Evolutionary conservation across 2,888 invertebrate species (phyloP), one percentile per base, ranked within the genome.

Genomic region (Drosophila austrosaltans): DNA sequence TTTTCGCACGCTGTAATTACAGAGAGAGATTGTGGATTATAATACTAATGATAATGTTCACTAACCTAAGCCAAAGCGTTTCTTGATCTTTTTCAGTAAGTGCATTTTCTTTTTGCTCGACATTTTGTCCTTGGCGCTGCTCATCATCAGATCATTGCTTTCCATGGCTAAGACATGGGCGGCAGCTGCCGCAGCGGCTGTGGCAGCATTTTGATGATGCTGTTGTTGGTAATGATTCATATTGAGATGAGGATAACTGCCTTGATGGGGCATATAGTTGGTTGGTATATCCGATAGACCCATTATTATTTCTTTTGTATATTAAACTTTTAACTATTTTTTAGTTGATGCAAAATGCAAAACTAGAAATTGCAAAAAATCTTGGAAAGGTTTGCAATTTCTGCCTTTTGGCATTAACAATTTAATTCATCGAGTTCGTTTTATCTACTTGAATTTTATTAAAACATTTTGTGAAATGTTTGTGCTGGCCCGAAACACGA

Each of bases 31-130:
- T 25, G 20, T 3, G 2, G n/a, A 16, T 22, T 32, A 32, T 36
- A 36, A 32, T 10, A 56, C 44, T 42, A 22, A 28, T 48, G 57
- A 22, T 65, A 61, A 66, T 30, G 36, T 63, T 36, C 90, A 94
- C 97, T 95, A 93, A 97, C 97, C 97, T 92, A 97, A 93, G 88
- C 97, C 97, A 92, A 97, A 97, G 90, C 96, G 96, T 90, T 95
- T 95, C 93, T 97, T 97, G 89, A 97, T 96, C 92, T 97, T 97
- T 94, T 97, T 97, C 76, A 97, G 93, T 74, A 97, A 96, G 93
- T 97, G 97, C 96, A 97, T 97, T 93, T 97, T 97, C 89, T 91
- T 91, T 81, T 89, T 91, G 76, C 86, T 91, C 60, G 90, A 90
- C 78, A 91, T 81, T 85, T 90, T 90, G 79, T 91, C 90, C 84